Conservation (phyloP, 1,140 invertebrate species). For the Argopecten irradians region DNA sequence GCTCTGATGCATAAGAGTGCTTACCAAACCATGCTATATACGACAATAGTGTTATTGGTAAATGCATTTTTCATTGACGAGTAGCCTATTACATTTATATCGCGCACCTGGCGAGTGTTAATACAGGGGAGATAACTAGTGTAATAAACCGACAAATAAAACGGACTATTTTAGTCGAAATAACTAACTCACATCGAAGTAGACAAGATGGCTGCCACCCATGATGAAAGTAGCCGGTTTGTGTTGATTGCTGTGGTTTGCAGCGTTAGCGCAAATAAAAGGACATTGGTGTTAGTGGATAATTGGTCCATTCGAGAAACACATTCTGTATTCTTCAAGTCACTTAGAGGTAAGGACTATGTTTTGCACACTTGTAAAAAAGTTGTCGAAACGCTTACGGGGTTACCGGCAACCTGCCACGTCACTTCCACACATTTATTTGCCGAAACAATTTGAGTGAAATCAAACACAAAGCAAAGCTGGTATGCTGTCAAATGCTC, state of each 20-base stretch:
- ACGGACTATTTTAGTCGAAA: background rate
- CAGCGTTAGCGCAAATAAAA: conserved; percentile 56
- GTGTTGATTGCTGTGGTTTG: conserved; percentile 38
- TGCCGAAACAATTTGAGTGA: background rate
- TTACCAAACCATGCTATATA: background rate
- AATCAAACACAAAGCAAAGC: background rate
- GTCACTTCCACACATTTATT: background rate
- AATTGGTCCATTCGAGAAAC: conserved; percentile 96
- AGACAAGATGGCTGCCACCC: conserved; percentile 29
- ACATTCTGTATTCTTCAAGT: conserved; percentile 98
- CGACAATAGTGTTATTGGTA: conserved; percentile 7
- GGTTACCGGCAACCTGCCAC: background rate
- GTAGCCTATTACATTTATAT: too few relatives aligned
- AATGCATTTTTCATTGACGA: too few relatives aligned
- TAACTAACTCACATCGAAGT: background rate
- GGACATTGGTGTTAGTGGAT: conserved; percentile 93
- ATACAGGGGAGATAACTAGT: too few relatives aligned
- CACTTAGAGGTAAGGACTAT: conserved; percentile 87
- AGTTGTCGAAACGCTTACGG: background rate
- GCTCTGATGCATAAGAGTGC: background rate
- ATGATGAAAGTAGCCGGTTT: conserved; percentile 40
- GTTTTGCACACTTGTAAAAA: background rate
- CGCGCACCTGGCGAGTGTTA: too few relatives aligned
- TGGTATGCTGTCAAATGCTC: background rate
- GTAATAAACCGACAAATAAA: too few relatives aligned